These are phyloP conservation scores for Sebastiscus tertius DNA, from an alignment of 2,797 vertebrate genomes.

Conservation along the genomic window DNA sequence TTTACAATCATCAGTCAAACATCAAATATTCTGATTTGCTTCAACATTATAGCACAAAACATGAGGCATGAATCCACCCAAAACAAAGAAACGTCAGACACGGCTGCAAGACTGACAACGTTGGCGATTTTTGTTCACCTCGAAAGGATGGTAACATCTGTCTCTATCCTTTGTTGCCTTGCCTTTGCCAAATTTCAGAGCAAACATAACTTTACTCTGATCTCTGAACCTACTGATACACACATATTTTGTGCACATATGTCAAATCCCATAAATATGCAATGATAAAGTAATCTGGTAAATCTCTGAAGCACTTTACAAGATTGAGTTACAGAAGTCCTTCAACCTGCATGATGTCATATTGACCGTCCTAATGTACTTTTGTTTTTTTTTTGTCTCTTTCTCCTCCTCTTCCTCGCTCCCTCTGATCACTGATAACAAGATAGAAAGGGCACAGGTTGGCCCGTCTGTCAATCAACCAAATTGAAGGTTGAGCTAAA, in stretches of 20 bases:
- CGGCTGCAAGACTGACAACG: not conserved
- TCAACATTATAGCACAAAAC: not conserved
- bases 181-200: not conserved
- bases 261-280: slow-evolving; percentile 64
- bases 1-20: not conserved
- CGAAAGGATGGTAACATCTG: not conserved
- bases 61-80: too few relatives aligned
- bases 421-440: slow-evolving; percentile 60
- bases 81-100: not conserved
- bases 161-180: not conserved
- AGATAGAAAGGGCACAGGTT: slow-evolving; percentile 65
- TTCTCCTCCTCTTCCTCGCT: slow-evolving; percentile 24
- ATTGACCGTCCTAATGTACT: slow-evolving; percentile 40
- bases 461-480: slow-evolving; percentile 59
- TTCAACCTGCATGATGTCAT: slow-evolving; percentile 66
- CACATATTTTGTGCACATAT: slow-evolving; percentile 2
- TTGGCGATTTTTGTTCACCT: not conserved
- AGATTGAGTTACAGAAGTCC: slow-evolving; percentile 64
- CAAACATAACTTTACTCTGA: slow-evolving; percentile 1
- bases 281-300: slow-evolving; percentile 55
- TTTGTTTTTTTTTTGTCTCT: slow-evolving; percentile 56
- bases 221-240: slow-evolving; percentile 9
- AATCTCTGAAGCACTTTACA: slow-evolving; percentile 62
- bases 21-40: not conserved
- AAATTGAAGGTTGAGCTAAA: slow-evolving; percentile 60